These are phyloP conservation scores for Oenanthe oenanthe DNA, from an alignment of 2,113 vertebrate genomes.

Conservation along the genomic window DNA sequence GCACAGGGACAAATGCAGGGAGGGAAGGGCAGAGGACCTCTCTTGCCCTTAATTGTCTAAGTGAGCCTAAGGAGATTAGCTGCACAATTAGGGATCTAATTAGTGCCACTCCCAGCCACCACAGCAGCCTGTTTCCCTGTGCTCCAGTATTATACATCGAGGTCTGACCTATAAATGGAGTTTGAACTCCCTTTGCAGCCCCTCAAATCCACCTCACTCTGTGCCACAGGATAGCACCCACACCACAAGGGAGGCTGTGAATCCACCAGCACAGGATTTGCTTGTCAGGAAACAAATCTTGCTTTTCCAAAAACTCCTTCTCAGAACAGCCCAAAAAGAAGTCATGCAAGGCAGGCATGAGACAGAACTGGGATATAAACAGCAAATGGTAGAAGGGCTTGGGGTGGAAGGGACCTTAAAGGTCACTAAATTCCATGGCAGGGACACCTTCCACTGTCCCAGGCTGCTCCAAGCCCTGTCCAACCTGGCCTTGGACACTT, in stretches of 20 bases:
- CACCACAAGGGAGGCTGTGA: not conserved
- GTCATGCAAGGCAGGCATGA: not conserved
- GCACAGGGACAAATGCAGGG: not conserved
- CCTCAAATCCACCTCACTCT: not conserved
- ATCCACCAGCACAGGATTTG: fast-evolving
- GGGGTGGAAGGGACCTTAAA: not conserved
- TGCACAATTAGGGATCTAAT: slow-evolving; percentile 25
- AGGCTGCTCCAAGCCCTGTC: fast-evolving
- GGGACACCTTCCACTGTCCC: not conserved
- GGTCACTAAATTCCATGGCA: not conserved
- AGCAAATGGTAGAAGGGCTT: not conserved
- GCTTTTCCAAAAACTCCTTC: not conserved
- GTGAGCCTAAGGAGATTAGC: slow-evolving; percentile 37
- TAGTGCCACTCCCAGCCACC: not conserved
- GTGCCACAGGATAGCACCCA: not conserved
- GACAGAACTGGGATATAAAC: not conserved
- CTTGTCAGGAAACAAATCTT: not conserved
- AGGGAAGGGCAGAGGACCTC: not conserved
- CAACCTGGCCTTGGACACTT: not conserved
- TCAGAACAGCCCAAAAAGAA: not conserved
- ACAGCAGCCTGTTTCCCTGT: not conserved
- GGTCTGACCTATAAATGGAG: not conserved
- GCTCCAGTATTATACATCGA: not conserved
- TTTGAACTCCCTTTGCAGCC: not conserved
- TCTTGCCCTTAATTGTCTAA: slow-evolving; percentile 33